phyloP scores from a whole-genome alignment of 2,797 vertebrate species.

The Scyliorhinus canicula region DNA sequence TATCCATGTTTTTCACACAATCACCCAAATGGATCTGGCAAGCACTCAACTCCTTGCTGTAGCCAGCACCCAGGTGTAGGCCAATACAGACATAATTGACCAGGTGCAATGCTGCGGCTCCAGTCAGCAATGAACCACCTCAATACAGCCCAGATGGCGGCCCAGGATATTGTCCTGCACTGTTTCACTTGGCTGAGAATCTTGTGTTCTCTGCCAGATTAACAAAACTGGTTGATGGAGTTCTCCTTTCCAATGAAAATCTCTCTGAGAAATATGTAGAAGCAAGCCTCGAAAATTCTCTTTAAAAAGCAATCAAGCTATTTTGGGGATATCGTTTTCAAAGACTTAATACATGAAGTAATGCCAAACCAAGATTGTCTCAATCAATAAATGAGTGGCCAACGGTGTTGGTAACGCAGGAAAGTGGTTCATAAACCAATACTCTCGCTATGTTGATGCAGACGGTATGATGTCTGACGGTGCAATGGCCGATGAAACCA shows the following conservation, averaged over 20 bases:
- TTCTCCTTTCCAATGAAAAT: neutral
- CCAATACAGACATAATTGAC: neutral
- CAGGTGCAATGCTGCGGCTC: neutral
- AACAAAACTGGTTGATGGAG: neutral
- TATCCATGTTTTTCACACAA: neutral
- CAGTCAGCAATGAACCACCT: neutral
- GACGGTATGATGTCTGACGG: neutral
- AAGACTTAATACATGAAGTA: no score
- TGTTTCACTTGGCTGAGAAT: slow-evolving; percentile 4
- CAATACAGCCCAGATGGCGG: neutral
- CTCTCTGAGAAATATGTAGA: neutral
- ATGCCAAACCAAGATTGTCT: neutral
- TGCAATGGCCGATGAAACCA: neutral
- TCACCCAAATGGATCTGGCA: neutral
- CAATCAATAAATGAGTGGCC: neutral
- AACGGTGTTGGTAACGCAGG: neutral
- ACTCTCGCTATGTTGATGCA: neutral
- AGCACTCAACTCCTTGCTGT: neutral
- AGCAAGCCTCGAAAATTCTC: neutral
- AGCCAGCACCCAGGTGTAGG: neutral
- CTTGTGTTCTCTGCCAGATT: neutral
- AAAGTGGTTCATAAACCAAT: neutral
- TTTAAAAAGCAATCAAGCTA: neutral
- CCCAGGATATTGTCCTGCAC: neutral
- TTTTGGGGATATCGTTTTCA: neutral